Percentiles rank a stretch among this genome's conserved stretches.
Conservation (phyloP, 1,140 invertebrate genomes). For the Hyles euphorbiae region DNA sequence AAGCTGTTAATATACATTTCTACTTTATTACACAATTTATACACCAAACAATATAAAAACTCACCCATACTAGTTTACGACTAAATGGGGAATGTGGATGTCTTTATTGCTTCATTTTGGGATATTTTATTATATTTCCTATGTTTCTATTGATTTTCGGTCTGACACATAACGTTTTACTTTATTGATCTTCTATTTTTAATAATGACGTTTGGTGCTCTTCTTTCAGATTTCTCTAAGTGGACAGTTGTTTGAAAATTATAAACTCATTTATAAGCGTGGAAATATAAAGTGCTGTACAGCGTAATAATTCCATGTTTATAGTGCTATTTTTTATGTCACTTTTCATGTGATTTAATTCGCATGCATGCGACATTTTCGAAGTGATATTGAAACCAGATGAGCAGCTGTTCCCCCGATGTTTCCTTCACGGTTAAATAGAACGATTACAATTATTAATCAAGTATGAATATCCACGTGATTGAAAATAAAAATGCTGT, state of each 20-base stretch:
- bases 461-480: too few relatives aligned
- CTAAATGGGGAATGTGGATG: constrained; percentile 10
- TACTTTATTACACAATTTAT: constrained; percentile 2
- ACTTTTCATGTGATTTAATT: too few relatives aligned
- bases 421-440: too few relatives aligned
- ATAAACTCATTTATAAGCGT: neutral
- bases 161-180: constrained; percentile 28
- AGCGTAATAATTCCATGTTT: too few relatives aligned
- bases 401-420: too few relatives aligned
- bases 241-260: constrained; percentile 21
- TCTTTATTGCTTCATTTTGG: constrained; percentile 33
- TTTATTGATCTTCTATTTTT: constrained; percentile 46
- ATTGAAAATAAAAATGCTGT: too few relatives aligned
- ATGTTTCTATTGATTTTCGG: constrained; percentile 34
- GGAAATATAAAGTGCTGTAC: too few relatives aligned
- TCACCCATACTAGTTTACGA: constrained; percentile 34
- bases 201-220: constrained; percentile 36
- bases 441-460: too few relatives aligned
- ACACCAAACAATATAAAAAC: constrained; percentile 8
- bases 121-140: constrained; percentile 27
- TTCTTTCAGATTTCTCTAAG: constrained; percentile 27
- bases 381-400: too few relatives aligned
- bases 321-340: too few relatives aligned
- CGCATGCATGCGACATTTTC: too few relatives aligned
- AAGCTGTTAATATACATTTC: constrained; percentile 41